Conservation (phyloP, 2,888 invertebrate genomes). For the Synanthedon myopaeformis region DNA sequence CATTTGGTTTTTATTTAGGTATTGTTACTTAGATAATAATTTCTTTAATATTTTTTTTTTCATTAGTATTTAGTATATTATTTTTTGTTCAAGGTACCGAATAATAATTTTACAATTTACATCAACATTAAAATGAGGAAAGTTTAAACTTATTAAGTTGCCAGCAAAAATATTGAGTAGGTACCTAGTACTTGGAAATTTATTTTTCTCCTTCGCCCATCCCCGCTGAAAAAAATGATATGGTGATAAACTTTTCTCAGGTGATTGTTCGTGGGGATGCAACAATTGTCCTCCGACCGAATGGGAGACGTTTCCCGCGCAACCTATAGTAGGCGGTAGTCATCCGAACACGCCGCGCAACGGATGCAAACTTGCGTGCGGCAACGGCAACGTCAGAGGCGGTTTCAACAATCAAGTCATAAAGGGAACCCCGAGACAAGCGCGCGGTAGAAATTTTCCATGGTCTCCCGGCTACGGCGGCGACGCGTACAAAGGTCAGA, state of each 20-base stretch:
- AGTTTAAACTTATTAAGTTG: too few species aligned
- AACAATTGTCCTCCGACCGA: constrained; percentile 44
- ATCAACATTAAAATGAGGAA: too few species aligned
- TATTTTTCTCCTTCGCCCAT: too few species aligned
- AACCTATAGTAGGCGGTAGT: constrained; percentile 30
- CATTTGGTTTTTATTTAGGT: too few species aligned
- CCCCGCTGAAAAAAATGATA: too few species aligned
- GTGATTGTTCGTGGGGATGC: constrained; percentile 46
- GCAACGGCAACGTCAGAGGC: constrained; percentile 27
- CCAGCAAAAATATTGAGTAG: too few species aligned
- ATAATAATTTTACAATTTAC: too few species aligned
- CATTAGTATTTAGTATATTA: too few species aligned
- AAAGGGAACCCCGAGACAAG: constrained; percentile 30
- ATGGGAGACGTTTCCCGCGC: constrained; percentile 44
- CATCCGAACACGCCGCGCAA: constrained; percentile 45
- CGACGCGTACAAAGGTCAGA: constrained; percentile 50
- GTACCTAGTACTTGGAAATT: too few species aligned
- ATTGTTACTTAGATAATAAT: too few species aligned
- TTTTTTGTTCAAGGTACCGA: too few species aligned
- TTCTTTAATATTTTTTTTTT: too few species aligned
- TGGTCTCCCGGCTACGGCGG: constrained; percentile 44
- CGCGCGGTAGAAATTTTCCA: constrained; percentile 46
- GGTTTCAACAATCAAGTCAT: constrained; percentile 34
- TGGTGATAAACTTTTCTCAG: constrained; percentile 20
- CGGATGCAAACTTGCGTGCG: constrained; percentile 49